phyloP scores from a whole-genome alignment of 2,797 vertebrate genomes.

The Malacoraja senta region DNA sequence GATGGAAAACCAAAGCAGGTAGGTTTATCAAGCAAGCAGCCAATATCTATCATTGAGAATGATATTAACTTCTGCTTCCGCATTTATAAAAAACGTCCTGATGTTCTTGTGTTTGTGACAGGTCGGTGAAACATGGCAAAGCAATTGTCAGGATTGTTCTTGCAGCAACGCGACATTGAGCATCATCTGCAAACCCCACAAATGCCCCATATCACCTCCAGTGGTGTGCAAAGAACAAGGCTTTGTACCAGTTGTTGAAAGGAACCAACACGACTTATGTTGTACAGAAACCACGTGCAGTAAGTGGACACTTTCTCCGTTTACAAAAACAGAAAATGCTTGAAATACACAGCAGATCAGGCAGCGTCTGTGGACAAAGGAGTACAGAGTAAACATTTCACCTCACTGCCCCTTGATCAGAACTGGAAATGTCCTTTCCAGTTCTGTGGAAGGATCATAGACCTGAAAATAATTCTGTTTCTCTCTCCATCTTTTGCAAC shows the following conservation, averaged over 20 bases:
- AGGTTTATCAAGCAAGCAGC: neutral
- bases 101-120: neutral
- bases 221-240: neutral
- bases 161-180: conserved; percentile 4
- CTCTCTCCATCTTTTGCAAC: too few species aligned
- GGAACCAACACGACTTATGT: neutral
- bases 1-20: conserved; percentile 51
- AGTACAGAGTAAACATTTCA: too few species aligned
- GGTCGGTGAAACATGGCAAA: conserved; percentile 28
- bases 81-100: neutral
- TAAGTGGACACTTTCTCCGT: neutral
- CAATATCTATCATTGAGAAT: neutral
- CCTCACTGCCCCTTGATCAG: too few species aligned
- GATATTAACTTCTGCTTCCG: neutral
- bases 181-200: neutral
- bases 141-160: conserved; percentile 29
- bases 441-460: too few species aligned
- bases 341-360: too few species aligned
- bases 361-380: too few species aligned
- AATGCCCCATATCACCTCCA: neutral
- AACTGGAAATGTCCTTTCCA: too few species aligned
- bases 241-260: neutral
- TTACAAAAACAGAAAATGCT: too few species aligned
- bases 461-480: too few species aligned
- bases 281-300: neutral